Conservation (phyloP, 2,113 vertebrate species). For the Phaethornis superciliosus region DNA sequence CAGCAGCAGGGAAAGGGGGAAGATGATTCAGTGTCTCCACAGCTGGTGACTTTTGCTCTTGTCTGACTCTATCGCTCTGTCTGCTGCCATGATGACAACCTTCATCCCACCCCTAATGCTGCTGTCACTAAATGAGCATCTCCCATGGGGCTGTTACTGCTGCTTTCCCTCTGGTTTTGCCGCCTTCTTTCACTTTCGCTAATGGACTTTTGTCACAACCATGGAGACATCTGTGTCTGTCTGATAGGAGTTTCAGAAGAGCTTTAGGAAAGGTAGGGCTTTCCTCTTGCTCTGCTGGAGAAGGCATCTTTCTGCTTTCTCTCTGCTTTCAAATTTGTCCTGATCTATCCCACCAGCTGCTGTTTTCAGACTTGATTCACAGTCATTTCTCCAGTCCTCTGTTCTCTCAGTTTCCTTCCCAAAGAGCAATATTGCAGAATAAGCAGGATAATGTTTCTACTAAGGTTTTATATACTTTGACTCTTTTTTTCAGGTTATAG, state of each 20-base stretch:
- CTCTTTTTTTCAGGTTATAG: slow-evolving; percentile 46
- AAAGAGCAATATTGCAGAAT: neutral
- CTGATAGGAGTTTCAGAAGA: neutral
- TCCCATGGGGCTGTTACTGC: neutral
- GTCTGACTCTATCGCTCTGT: neutral
- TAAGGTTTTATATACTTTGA: slow-evolving; percentile 22
- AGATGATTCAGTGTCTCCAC: neutral
- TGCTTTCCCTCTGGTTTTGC: neutral
- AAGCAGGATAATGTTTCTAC: slow-evolving; percentile 32
- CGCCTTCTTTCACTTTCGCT: neutral
- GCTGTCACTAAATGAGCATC: slow-evolving; percentile 21
- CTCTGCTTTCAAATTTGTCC: neutral
- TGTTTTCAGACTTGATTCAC: neutral
- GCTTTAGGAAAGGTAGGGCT: neutral
- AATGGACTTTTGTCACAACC: neutral
- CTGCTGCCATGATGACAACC: slow-evolving; percentile 4
- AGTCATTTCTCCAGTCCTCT: neutral
- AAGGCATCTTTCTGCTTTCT: neutral
- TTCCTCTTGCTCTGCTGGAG: neutral
- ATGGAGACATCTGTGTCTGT: neutral
- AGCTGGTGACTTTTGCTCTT: slow-evolving; percentile 14
- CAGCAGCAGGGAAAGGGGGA: neutral
- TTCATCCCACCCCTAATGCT: slow-evolving; percentile 33
- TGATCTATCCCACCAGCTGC: neutral
- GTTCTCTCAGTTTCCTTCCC: neutral